A percentile compares a stretch with the other conserved stretches of the same genome.
Evolutionary conservation across 2,797 vertebrate genomes (phyloP).

Genomic region (Tragelaphus oryx): DNA sequence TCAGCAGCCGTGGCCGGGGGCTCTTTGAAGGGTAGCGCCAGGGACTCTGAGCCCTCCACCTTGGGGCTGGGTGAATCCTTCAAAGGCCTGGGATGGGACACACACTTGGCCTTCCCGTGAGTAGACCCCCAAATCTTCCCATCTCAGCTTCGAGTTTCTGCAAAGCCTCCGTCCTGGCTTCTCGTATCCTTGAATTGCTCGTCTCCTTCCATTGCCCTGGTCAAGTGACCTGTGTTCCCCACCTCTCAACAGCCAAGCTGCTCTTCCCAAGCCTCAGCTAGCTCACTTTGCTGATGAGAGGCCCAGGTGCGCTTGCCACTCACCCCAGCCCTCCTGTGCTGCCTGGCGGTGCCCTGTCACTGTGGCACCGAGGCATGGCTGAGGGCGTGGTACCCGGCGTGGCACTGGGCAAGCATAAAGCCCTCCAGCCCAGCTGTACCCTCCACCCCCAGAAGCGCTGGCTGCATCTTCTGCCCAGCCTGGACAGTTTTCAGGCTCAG

Average conservation of each 20-base stretch:
- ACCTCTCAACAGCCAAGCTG: neutral
- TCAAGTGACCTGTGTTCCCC: neutral
- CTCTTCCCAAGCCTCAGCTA: neutral
- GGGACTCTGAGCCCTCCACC: neutral
- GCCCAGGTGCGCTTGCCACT: fast-evolving
- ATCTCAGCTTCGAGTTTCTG: neutral
- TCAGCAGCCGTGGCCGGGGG: fast-evolving
- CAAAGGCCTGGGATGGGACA: neutral
- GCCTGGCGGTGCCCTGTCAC: neutral
- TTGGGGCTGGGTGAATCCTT: neutral
- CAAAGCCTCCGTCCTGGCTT: neutral
- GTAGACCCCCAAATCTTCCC: neutral
- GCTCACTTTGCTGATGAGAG: neutral
- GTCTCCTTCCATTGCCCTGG: neutral
- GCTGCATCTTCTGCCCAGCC: neutral
- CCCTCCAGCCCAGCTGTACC: neutral
- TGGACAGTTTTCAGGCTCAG: fast-evolving
- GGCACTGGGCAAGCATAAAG: neutral
- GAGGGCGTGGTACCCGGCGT: fast-evolving
- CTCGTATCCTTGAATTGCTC: neutral
- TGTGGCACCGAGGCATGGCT: neutral
- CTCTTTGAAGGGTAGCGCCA: neutral
- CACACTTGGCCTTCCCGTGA: neutral
- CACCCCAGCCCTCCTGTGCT: neutral
- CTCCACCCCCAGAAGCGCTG: fast-evolving